Evolutionary conservation across 2,797 vertebrate species (phyloP).

Genomic region (Rhinoraja longicauda): DNA sequence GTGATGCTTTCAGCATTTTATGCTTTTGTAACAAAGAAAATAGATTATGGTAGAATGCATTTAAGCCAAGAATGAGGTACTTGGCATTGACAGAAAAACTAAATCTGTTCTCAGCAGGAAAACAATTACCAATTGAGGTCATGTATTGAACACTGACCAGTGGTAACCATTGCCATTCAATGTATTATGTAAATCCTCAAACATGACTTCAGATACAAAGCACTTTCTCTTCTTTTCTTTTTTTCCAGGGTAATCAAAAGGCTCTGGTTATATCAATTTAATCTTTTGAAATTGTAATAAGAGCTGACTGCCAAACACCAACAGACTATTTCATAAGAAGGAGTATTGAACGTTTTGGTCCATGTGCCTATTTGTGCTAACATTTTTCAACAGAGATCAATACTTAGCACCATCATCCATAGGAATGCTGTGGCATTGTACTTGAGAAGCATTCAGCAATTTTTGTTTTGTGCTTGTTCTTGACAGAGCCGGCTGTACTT

Average conservation of each 20-base stretch:
- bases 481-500: no score
- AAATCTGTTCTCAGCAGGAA: neutral
- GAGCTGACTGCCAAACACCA: neutral
- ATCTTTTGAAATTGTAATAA: neutral
- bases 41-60: neutral
- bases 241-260: neutral
- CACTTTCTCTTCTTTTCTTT: neutral
- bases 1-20: no score
- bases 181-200: neutral
- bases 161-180: neutral
- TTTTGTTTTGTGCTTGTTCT: neutral
- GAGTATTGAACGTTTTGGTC: neutral
- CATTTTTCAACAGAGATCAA: neutral
- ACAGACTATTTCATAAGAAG: neutral
- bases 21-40: no score
- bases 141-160: neutral
- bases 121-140: neutral
- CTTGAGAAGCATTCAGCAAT: neutral
- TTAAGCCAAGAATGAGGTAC: neutral
- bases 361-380: neutral
- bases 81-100: neutral
- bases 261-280: neutral
- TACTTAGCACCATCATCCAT: neutral
- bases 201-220: neutral
- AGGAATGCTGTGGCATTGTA: neutral